These are phyloP conservation scores for Dorcus hopei DNA, from an alignment of 2,888 invertebrate genomes.

Conservation along the genomic window DNA sequence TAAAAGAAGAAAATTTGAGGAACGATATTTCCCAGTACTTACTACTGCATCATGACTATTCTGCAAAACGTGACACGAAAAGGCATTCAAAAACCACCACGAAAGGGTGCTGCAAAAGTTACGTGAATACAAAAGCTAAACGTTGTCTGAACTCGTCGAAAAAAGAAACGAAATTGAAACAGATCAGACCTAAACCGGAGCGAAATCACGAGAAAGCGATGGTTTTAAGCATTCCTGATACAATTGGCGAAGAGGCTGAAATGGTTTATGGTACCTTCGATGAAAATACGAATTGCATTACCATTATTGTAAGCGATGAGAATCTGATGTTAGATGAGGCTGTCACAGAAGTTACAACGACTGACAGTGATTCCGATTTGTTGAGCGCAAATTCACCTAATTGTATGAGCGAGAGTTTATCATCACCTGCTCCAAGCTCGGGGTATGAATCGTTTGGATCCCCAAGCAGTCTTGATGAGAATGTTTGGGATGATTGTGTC, in stretches of 20 bases:
- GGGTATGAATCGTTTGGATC: constrained; percentile 68
- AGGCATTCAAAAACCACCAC: constrained; percentile 6
- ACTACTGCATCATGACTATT: constrained; percentile 44
- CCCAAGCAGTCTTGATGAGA: constrained; percentile 49
- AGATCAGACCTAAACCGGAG: constrained; percentile 20
- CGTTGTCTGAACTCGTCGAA: background rate
- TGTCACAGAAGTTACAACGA: constrained; percentile 46
- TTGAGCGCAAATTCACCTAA: background rate
- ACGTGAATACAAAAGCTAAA: background rate
- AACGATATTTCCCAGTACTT: constrained; percentile 41
- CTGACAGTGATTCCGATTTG: constrained; percentile 16
- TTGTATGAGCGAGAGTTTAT: constrained; percentile 1
- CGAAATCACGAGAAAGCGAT: background rate
- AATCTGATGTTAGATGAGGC: constrained; percentile 54
- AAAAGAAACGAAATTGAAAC: constrained; percentile 18
- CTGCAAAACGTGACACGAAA: constrained; percentile 33
- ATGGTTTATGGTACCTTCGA: constrained; percentile 71
- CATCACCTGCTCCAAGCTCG: constrained; percentile 52
- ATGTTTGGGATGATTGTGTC: constrained; percentile 73
- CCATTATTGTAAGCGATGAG: constrained; percentile 66
- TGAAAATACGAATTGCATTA: constrained; percentile 70
- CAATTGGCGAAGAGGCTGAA: constrained; percentile 48
- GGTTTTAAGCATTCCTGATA: background rate
- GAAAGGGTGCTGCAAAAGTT: constrained; percentile 4
- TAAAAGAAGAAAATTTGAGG: constrained; percentile 39